Conservation (phyloP, 2,113 vertebrate genomes). For the Chaetodon trifascialis region DNA sequence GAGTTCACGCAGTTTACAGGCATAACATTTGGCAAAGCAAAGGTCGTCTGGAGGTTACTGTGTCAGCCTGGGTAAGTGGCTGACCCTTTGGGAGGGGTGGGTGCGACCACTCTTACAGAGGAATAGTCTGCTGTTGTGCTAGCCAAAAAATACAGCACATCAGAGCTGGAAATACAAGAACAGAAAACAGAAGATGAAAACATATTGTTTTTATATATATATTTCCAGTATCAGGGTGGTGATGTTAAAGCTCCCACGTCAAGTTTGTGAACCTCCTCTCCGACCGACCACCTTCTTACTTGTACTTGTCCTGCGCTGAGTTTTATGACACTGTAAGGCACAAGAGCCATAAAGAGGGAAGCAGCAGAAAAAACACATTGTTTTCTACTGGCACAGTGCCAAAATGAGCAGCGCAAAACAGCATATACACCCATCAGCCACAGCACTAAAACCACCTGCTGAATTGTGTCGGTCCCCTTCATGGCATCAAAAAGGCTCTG, state of each 20-base stretch:
- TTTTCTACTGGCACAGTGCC: not conserved
- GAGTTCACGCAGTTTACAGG: slow-evolving; percentile 79
- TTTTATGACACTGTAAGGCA: not conserved
- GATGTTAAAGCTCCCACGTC: not conserved
- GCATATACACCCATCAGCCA: not conserved
- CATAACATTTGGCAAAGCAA: slow-evolving; percentile 72
- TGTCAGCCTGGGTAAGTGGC: slow-evolving; percentile 76
- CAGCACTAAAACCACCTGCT: no score
- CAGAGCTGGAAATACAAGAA: not conserved
- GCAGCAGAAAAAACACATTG: not conserved
- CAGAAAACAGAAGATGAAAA: slow-evolving; percentile 3
- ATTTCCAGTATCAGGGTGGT: slow-evolving; percentile 2
- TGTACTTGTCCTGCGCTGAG: not conserved
- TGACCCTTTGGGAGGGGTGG: slow-evolving; percentile 63
- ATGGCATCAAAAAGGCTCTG: no score
- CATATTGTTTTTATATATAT: no score
- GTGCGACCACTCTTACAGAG: slow-evolving; percentile 53
- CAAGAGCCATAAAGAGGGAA: not conserved
- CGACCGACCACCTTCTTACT: not conserved
- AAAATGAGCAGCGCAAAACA: not conserved
- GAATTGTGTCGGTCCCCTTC: no score
- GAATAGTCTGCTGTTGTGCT: slow-evolving; percentile 45
- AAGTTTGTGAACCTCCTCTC: not conserved
- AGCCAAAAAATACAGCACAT: slow-evolving; percentile 35
- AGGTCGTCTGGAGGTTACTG: slow-evolving; percentile 82